These are phyloP conservation scores for Pocillopora verrucosa DNA, from an alignment of 64 coral and sea anemone species.

Conservation along the genomic window DNA sequence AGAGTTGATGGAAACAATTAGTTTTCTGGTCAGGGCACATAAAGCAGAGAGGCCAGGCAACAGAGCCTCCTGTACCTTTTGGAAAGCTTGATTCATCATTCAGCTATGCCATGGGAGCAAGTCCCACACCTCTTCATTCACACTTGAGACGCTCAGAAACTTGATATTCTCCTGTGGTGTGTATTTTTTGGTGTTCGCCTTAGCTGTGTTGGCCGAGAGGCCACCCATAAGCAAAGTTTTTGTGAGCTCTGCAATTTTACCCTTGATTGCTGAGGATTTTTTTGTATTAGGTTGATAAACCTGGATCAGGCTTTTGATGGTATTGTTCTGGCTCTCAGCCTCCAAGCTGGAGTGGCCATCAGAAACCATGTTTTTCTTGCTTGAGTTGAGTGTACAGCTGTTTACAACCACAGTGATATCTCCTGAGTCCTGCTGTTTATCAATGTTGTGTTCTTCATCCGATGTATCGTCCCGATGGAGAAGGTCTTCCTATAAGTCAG, in stretches of 20 bases:
- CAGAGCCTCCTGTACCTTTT: constrained; percentile 13
- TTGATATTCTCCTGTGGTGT: constrained; percentile 28
- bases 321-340: neutral
- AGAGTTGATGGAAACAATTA: too few relatives aligned
- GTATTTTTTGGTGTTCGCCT: constrained; percentile 37
- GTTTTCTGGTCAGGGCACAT: neutral
- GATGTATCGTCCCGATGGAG: neutral
- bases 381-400: too few relatives aligned
- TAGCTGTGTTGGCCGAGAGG: neutral
- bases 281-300: constrained; percentile 10
- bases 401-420: too few relatives aligned
- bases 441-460: too few relatives aligned
- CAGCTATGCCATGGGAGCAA: constrained; percentile 11
- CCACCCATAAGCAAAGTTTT: constrained; percentile 3
- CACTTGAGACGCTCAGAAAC: neutral
- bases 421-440: too few relatives aligned
- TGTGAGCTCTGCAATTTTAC: constrained; percentile 9
- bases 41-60: constrained; percentile 27
- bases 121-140: constrained; percentile 57
- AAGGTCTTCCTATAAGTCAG: constrained; percentile 21
- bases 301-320: constrained; percentile 35
- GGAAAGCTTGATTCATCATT: constrained; percentile 25
- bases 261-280: constrained; percentile 22
- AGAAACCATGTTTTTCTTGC: neutral
- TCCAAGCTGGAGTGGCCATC: neutral